These are phyloP conservation scores for Physeter macrocephalus DNA, from an alignment of 2,113 vertebrate species.

Conservation along the genomic window DNA sequence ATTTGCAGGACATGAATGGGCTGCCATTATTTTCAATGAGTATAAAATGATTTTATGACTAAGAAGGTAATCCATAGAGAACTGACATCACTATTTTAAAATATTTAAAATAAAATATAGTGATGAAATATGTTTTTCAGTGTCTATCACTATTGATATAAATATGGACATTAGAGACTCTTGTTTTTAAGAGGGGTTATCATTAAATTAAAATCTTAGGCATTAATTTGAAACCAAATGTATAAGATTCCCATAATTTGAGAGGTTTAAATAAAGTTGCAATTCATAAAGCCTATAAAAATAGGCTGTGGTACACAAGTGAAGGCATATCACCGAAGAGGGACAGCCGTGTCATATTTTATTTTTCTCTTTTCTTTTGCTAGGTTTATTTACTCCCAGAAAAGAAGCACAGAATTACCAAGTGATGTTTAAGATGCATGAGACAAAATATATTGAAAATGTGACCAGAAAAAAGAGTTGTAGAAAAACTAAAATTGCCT, in stretches of 20 bases:
- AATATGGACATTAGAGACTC: background rate
- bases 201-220: background rate
- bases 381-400: background rate
- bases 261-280: background rate
- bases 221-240: background rate
- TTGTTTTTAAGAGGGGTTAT: background rate
- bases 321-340: background rate
- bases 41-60: background rate
- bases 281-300: background rate
- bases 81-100: background rate
- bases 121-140: background rate
- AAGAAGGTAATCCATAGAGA: background rate
- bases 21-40: background rate
- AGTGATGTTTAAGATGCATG: background rate
- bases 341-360: constrained; percentile 24
- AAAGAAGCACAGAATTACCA: background rate
- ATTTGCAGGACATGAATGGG: background rate
- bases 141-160: background rate
- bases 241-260: background rate
- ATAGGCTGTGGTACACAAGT: background rate
- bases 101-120: background rate
- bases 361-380: background rate
- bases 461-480: background rate
- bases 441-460: background rate
- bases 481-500: background rate